phyloP scores from a whole-genome alignment of 2,113 vertebrate genomes.

The Campylomormyrus numenius region DNA sequence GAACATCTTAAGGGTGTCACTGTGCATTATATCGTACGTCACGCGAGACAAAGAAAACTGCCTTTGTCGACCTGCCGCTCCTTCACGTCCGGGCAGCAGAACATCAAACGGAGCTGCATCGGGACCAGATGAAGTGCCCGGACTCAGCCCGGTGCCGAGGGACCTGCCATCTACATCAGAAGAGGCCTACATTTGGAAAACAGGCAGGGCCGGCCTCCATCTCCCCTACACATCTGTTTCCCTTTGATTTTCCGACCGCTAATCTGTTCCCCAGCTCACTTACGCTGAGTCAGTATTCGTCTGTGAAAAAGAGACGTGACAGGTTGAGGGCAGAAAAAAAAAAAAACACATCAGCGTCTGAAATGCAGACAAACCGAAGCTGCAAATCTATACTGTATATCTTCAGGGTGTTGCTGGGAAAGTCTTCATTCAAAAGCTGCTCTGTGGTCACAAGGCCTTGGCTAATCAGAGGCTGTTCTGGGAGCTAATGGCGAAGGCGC shows the following conservation, averaged over 20 bases:
- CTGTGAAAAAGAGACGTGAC: constrained; percentile 24
- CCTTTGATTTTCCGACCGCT: constrained; percentile 20
- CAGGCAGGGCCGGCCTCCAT: constrained; percentile 20
- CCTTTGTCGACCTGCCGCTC: not conserved
- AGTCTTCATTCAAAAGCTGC: constrained; percentile 27
- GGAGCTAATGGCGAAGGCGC: not conserved
- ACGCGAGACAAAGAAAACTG: not conserved
- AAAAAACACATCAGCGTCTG: constrained; percentile 8
- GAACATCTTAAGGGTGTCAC: not conserved
- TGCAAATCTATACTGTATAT: constrained; percentile 27
- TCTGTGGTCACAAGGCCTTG: constrained; percentile 35
- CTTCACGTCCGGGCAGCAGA: not conserved
- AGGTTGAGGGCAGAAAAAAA: constrained; percentile 4
- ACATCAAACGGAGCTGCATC: constrained; percentile 5
- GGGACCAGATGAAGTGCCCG: constrained; percentile 14
- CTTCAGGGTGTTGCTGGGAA: constrained; percentile 39
- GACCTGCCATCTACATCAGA: not conserved
- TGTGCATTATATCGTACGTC: constrained; percentile 5
- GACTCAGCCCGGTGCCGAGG: not conserved
- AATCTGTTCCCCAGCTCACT: constrained; percentile 20
- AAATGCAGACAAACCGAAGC: constrained; percentile 14
- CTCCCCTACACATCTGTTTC: constrained; percentile 27
- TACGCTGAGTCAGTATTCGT: constrained; percentile 32
- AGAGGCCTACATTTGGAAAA: constrained; percentile 15
- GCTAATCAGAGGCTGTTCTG: constrained; percentile 22